Base-by-base conservation (phyloP, 2,797 vertebrate genomes). In the Poecilia picta region DNA sequence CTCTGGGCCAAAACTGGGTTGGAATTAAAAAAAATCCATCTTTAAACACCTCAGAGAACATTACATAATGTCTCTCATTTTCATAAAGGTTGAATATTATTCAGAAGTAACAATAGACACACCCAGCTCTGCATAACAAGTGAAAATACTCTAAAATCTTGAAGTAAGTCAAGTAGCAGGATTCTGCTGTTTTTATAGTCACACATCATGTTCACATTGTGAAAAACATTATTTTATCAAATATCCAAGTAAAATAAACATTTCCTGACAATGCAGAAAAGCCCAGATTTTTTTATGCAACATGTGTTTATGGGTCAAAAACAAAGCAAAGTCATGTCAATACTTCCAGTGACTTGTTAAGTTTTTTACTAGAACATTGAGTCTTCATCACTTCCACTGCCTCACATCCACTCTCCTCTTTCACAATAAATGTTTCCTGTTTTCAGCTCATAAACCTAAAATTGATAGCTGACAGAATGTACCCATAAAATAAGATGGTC, bases 401-500 rank as follows among this genome's bases (percentile, higher is more conserved):
- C 18, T 1, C 31, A 36, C 55, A 0, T 73, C 51, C 36, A 33
- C 36, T 31, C 70, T 68, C 72, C 49, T 8, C 43, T 0, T 82
- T 82, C 13, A 85, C 36, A 62, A 18, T 3, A 81, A 78, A 83
- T 45, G 43, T 47, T 78, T 85, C 85, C 81, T 88, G 81, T 81
- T 82, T 87, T 72, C 55, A 74, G 20, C 77, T 74, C 77, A 43
- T 77, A 28, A 79, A 70, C 41, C 73, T 43, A 15, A 73, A 72
- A 70, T 36, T 5, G 31, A 43, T 49, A 59, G 41, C 71, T 71
- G 8, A 62, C 20, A 57, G 4, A 70, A 46, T 23, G 55, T 43
- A n/a, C 20, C 39, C 13, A 18, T 72, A 66, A 41, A 64, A 47
- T 57, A 36, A 71, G 41, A 45, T 28, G 41, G 41, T 71, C 41